Base-by-base conservation (phyloP, 2,113 vertebrate genomes). In the Nematolebias whitei region DNA sequence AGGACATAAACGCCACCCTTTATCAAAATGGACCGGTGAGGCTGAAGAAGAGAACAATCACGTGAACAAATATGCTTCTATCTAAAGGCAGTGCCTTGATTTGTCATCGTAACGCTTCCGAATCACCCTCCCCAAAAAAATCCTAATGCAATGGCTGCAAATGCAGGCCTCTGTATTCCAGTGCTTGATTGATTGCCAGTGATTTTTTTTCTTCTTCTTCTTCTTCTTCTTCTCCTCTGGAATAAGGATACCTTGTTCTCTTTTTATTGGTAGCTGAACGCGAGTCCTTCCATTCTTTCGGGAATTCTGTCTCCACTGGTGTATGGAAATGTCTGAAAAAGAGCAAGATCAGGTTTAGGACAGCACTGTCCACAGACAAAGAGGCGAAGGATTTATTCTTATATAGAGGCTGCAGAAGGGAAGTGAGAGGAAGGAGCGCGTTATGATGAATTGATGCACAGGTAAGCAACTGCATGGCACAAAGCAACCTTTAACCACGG, bases 341-440 rank as follows among this genome's bases (percentile, higher is more conserved):
- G 91, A 92, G 93, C 96, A 96, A 96, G 96, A 97, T 95, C 94
- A 95, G 95, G 96, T 95, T 97, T 98, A 98, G 95, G 95, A 96
- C 94, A 93, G 93, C 94, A 92, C 92, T 93, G 95, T 95, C 94
- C 94, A 83, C 95, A 98, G 95, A 99, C 97, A 99, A 97, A 98
- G 94, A 23, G 94, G 93, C 95, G 95, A 96, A 96, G 95, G 95
- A 96, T 95, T 93, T 94, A 91, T 94, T 92, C 94, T 44, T 20
- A 8, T 10, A 35, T 93, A 88, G 92, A 92, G 93, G 84, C 94
- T 92, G 92, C 93, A 84, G 92, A 29, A 3, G 94, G 89, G 93
- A 90, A 92, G 90, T 92, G 92, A 95, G 93, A 88, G 95, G 86
- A 85, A 88, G 80, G 91, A 35, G 87, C 90, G 78, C 52, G 94